Conservation (phyloP, 2,888 invertebrate species). For the Itoplectis maculator region DNA sequence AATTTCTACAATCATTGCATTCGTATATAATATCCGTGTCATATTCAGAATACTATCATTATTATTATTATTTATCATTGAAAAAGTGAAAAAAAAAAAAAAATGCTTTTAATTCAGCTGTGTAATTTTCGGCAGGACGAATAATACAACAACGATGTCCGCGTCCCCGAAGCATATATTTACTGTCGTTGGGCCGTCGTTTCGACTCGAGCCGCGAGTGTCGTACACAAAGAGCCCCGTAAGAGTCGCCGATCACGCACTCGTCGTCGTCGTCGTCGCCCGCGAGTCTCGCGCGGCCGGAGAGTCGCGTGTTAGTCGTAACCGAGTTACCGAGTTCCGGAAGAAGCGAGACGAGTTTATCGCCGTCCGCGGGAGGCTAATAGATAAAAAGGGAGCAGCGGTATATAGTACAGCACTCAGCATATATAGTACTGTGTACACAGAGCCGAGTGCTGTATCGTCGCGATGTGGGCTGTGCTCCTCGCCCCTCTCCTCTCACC, state of each 20-base stretch:
- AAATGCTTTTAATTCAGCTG: too few relatives aligned
- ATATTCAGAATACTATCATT: too few relatives aligned
- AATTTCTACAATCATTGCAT: too few relatives aligned
- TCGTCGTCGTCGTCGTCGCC: not conserved
- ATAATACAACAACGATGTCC: too few relatives aligned
- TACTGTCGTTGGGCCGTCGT: too few relatives aligned
- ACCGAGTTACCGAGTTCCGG: slow-evolving; percentile 70
- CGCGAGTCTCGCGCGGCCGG: slow-evolving; percentile 7
- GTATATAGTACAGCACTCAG: not conserved
- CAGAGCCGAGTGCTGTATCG: not conserved
- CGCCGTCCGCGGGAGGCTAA: slow-evolving; percentile 46
- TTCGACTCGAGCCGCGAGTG: not conserved
- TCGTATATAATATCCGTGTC: too few relatives aligned
- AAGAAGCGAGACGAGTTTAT: slow-evolving; percentile 72
- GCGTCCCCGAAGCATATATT: too few relatives aligned
- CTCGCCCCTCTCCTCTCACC: slow-evolving; percentile 27
- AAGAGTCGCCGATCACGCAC: slow-evolving; percentile 19
- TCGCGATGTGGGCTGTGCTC: slow-evolving; percentile 33
- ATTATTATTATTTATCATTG: too few relatives aligned
- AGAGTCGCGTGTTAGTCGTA: slow-evolving; percentile 48
- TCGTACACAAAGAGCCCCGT: not conserved
- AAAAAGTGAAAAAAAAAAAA: too few relatives aligned
- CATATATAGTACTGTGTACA: not conserved
- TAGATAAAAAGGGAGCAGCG: slow-evolving; percentile 33
- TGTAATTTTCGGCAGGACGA: too few relatives aligned